Percentiles rank a stretch among this genome's conserved stretches.
Evolutionary conservation across 2,888 invertebrate genomes (phyloP).

Genomic region (Hirtodrosophila trivittata): DNA sequence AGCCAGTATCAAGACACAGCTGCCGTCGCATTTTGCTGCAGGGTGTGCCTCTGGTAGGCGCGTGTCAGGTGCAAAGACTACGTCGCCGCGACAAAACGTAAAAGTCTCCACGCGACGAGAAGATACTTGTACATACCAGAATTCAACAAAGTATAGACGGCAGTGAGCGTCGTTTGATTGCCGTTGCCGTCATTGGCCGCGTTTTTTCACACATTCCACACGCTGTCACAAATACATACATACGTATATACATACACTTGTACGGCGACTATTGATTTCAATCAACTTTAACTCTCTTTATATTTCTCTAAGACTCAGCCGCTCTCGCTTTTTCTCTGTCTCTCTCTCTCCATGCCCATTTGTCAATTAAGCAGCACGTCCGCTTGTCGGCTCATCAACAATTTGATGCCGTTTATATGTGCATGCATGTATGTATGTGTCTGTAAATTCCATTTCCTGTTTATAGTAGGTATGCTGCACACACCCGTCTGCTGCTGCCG

Average conservation of each 20-base stretch:
- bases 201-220: constrained; percentile 75
- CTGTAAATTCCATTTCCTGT: constrained; percentile 79
- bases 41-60: constrained; percentile 51
- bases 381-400: constrained; percentile 67
- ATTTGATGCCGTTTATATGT: constrained; percentile 35
- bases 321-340: constrained; percentile 25
- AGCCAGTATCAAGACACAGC: constrained; percentile 29
- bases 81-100: constrained; percentile 30
- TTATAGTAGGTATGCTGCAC: constrained; percentile 69
- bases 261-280: constrained; percentile 74
- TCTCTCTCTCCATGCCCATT: constrained; percentile 57
- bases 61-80: constrained; percentile 56
- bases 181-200: constrained; percentile 76
- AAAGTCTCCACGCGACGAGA: constrained; percentile 55
- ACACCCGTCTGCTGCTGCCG: constrained; percentile 15
- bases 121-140: constrained; percentile 71
- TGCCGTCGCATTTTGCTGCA: constrained; percentile 32
- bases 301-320: constrained; percentile 28
- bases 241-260: constrained; percentile 50
- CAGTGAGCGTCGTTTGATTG: constrained; percentile 54
- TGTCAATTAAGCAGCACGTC: constrained; percentile 75
- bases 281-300: constrained; percentile 51
- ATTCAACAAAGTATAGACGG: constrained; percentile 55
- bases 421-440: constrained; percentile 36
- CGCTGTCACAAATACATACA: constrained; percentile 47